These are phyloP conservation scores for Scelioninae gen. 1 DNA, from an alignment of 2,888 invertebrate genomes.

Conservation along the genomic window DNA sequence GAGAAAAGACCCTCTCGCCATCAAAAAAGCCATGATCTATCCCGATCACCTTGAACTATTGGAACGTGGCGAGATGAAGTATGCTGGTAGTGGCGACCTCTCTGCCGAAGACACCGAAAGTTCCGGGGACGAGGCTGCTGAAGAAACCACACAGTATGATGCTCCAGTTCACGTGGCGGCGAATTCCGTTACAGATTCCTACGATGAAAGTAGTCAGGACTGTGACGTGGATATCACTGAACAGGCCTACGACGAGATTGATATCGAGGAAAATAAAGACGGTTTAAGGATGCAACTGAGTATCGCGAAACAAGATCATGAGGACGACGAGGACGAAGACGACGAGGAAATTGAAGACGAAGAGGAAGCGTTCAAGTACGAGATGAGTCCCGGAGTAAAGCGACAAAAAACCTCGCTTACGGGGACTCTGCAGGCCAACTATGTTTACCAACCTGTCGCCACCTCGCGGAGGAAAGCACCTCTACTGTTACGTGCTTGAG, in stretches of 20 bases:
- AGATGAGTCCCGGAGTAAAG: constrained; percentile 78
- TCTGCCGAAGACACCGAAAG: constrained; percentile 89
- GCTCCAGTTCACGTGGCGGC: constrained; percentile 84
- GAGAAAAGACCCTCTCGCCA: constrained; percentile 96
- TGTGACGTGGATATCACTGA: constrained; percentile 86
- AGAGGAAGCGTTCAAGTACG: constrained; percentile 79
- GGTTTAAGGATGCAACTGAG: constrained; percentile 86
- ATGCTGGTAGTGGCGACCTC: constrained; percentile 87
- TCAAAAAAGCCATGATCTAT: constrained; percentile 96
- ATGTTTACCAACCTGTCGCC: constrained; percentile 81
- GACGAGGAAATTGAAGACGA: constrained; percentile 88
- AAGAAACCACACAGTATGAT: constrained; percentile 79
- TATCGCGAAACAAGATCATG: constrained; percentile 86
- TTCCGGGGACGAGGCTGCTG: constrained; percentile 86
- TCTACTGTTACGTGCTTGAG: constrained; percentile 77
- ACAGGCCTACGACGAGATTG: constrained; percentile 90
- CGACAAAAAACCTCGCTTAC: constrained; percentile 80
- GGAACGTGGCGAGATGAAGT: constrained; percentile 95
- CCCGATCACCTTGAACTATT: constrained; percentile 94
- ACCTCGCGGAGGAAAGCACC: constrained; percentile 82
- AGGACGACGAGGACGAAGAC: constrained; percentile 90
- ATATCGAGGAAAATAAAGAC: constrained; percentile 88
- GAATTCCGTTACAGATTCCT: constrained; percentile 83
- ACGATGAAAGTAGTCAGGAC: constrained; percentile 83
- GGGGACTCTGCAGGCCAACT: constrained; percentile 80